These are phyloP conservation scores for Sebastes matsubarae DNA, from an alignment of 2,797 vertebrate species.

Conservation along the genomic window DNA sequence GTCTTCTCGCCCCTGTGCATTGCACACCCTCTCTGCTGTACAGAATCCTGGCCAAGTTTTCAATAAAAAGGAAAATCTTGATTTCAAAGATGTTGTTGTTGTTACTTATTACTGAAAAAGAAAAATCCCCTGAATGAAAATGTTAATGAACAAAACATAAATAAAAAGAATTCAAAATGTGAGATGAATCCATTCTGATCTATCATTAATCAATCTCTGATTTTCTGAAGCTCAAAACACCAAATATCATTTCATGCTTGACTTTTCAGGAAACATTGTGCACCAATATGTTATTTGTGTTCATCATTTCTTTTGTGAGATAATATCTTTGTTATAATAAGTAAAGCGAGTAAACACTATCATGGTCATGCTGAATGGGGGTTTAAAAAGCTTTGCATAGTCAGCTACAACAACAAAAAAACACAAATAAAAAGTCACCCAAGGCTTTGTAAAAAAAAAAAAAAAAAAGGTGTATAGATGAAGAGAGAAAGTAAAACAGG, in stretches of 20 bases:
- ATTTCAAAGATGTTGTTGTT: conserved; percentile 69
- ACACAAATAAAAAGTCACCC: neutral
- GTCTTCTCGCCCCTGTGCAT: conserved; percentile 70
- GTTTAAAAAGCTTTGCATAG: neutral
- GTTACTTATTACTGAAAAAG: conserved; percentile 37
- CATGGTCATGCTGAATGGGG: neutral
- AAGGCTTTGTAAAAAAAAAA: neutral
- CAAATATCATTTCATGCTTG: neutral
- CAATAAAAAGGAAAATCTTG: conserved; percentile 84
- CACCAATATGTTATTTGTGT: neutral
- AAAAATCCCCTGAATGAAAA: neutral
- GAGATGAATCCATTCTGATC: neutral
- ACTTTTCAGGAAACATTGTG: neutral
- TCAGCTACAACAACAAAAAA: neutral
- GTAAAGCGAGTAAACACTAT: neutral
- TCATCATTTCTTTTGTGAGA: neutral
- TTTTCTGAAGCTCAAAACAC: neutral
- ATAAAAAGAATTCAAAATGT: neutral
- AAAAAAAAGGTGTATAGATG: neutral
- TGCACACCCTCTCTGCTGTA: conserved; percentile 80
- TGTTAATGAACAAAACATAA: neutral
- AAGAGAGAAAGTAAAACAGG: neutral
- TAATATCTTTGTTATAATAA: neutral
- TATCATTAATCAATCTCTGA: neutral
- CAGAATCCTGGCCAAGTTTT: conserved; percentile 85